phyloP scores from a whole-genome alignment of 2,888 invertebrate species.

The Mythimna ferrago region DNA sequence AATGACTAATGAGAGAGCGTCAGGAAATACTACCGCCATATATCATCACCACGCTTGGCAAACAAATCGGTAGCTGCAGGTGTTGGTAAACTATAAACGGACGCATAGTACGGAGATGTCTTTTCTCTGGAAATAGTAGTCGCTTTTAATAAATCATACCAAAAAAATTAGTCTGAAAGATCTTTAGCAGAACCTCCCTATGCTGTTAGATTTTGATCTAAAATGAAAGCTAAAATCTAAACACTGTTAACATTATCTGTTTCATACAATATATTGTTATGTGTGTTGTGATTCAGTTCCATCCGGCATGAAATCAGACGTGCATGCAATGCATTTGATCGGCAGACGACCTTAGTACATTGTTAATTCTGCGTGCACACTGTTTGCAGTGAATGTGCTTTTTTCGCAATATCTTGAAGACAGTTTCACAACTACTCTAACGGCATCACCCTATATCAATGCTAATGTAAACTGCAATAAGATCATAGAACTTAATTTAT shows the following conservation, averaged over 20 bases:
- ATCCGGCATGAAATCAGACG: constrained; percentile 59
- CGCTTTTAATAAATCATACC: not conserved
- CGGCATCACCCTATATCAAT: constrained; percentile 14
- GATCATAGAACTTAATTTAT: not conserved
- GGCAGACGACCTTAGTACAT: constrained; percentile 49
- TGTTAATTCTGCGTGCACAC: constrained; percentile 49
- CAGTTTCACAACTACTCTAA: constrained; percentile 34
- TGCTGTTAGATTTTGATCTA: not conserved
- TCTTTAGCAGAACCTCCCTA: not conserved
- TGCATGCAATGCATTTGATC: constrained; percentile 56
- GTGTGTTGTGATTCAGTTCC: constrained; percentile 45
- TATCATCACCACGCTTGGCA: constrained; percentile 17
- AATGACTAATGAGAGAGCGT: constrained; percentile 13
- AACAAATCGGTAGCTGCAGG: constrained; percentile 21
- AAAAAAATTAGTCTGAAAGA: not conserved
- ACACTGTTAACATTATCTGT: constrained; percentile 27
- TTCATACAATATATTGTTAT: constrained; percentile 12
- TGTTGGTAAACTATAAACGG: not conserved
- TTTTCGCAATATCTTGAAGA: constrained; percentile 41
- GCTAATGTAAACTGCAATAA: not conserved
- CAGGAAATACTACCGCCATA: constrained; percentile 17
- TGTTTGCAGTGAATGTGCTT: constrained; percentile 38
- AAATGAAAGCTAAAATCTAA: constrained; percentile 26
- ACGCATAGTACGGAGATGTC: not conserved
- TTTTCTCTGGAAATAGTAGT: not conserved